Conservation (phyloP, 2,797 vertebrate species). For the Halcyon badia region DNA sequence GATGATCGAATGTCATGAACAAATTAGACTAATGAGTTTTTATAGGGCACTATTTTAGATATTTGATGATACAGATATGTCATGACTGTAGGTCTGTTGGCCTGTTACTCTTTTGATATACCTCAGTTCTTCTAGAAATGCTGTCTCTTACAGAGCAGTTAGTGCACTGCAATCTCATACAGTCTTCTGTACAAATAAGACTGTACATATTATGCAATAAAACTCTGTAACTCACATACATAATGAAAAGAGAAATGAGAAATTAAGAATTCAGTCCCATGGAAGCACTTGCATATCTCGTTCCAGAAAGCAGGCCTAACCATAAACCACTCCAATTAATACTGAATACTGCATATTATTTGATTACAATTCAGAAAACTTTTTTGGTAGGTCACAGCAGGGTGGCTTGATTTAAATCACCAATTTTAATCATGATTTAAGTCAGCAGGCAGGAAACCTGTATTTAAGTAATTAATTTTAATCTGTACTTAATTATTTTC, state of each 20-base stretch:
- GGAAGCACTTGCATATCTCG: neutral
- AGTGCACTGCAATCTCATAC: neutral
- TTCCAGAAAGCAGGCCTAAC: neutral
- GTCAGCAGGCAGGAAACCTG: conserved; percentile 26
- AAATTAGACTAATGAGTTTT: neutral
- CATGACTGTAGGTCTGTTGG: neutral
- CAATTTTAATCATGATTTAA: conserved; percentile 29
- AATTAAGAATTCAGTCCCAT: conserved; percentile 19
- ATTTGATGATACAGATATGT: neutral
- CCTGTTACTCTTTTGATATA: neutral
- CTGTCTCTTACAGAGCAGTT: neutral
- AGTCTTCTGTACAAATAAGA: neutral
- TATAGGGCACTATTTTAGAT: neutral
- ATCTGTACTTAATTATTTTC: conserved; percentile 42
- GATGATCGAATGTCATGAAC: neutral
- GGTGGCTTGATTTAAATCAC: conserved; percentile 27
- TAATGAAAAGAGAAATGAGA: neutral
- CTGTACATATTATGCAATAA: neutral
- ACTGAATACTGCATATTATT: conserved; percentile 13
- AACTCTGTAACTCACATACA: neutral
- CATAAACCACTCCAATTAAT: conserved; percentile 22
- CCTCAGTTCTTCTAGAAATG: neutral
- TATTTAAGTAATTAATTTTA: conserved; percentile 51
- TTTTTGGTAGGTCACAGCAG: conserved; percentile 41
- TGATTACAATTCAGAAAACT: conserved; percentile 43